Conservation (phyloP, 2,888 invertebrate species). For the Eilema caniola region DNA sequence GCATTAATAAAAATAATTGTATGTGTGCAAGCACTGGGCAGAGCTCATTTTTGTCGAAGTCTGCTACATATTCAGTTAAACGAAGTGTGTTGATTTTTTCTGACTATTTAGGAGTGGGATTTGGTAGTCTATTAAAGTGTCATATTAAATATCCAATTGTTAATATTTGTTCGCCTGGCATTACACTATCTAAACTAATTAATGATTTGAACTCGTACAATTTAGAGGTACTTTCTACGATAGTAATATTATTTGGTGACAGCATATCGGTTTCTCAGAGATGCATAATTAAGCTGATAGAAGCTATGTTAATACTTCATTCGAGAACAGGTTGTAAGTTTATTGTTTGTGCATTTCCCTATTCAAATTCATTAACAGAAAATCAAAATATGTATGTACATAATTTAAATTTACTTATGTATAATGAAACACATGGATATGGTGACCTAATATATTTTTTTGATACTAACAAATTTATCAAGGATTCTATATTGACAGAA, state of each 20-base stretch:
- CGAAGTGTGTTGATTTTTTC: not conserved
- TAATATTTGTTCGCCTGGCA: not conserved
- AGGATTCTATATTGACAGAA: not conserved
- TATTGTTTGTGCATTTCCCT: not conserved
- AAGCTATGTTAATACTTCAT: not conserved
- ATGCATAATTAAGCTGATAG: not conserved
- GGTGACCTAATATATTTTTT: not conserved
- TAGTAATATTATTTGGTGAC: slow-evolving; percentile 1
- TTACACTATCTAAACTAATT: not conserved
- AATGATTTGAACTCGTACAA: not conserved
- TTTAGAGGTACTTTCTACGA: not conserved
- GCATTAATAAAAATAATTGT: slow-evolving; percentile 4
- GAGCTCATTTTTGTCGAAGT: not conserved
- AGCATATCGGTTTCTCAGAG: not conserved
- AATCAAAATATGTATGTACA: slow-evolving; percentile 1
- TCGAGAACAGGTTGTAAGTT: not conserved
- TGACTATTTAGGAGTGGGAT: not conserved
- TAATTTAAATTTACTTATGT: slow-evolving; percentile 1
- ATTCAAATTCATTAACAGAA: not conserved
- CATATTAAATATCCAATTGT: not conserved
- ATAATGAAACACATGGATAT: not conserved
- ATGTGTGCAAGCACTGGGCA: not conserved
- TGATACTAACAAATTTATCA: not conserved
- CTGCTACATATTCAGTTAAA: not conserved
- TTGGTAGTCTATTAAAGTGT: slow-evolving; percentile 1